phyloP scores from a whole-genome alignment of 2,797 vertebrate species.

The Heliangelus exortis region DNA sequence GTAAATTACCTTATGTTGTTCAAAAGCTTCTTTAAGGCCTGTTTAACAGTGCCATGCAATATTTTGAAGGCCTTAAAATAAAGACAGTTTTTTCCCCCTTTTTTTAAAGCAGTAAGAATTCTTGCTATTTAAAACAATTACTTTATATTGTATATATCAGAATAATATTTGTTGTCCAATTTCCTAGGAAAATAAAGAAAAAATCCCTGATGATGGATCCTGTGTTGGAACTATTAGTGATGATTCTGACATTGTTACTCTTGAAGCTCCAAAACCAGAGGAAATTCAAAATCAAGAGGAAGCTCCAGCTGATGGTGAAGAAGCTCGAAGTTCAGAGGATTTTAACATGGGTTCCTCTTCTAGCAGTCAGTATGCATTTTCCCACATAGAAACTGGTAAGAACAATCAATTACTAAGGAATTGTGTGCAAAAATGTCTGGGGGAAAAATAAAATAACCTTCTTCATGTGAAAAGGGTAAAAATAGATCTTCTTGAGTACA shows the following conservation, averaged over 20 bases:
- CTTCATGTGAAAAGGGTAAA: background rate
- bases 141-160: background rate
- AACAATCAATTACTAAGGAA: background rate
- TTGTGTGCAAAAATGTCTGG: background rate
- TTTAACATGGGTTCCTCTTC: conserved; percentile 92
- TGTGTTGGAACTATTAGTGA: conserved; percentile 87
- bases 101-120: background rate
- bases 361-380: conserved; percentile 95
- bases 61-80: background rate
- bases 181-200: conserved; percentile 71
- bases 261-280: conserved; percentile 84
- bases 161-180: background rate
- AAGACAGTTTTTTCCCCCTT: background rate
- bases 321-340: conserved; percentile 71
- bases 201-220: conserved; percentile 75
- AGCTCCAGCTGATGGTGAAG: conserved; percentile 63
- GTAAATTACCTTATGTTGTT: conserved; percentile 64
- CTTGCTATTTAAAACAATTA: background rate
- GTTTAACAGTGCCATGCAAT: background rate
- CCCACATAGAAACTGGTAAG: conserved; percentile 86
- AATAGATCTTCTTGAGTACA: background rate
- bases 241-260: conserved; percentile 94
- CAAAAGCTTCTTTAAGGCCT: background rate
- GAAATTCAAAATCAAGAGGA: conserved; percentile 79
- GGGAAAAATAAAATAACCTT: background rate